Percentiles rank a stretch among this genome's conserved stretches.
Conservation (phyloP, 2,888 invertebrate species). For the Netelia inedita region DNA sequence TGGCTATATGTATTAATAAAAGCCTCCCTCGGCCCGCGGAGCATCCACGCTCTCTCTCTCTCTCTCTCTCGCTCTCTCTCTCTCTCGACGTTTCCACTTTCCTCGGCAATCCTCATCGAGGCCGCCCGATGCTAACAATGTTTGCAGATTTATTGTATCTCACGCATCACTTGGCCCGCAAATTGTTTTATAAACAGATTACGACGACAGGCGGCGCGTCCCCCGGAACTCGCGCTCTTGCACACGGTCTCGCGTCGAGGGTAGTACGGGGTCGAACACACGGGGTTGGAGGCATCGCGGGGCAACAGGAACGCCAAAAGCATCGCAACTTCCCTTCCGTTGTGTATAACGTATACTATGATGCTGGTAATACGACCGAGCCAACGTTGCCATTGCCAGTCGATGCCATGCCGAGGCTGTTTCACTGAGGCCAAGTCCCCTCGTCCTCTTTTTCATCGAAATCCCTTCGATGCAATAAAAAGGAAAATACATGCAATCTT, state of each 20-base stretch:
- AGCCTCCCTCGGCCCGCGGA: conserved; percentile 46
- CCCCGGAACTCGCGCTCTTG: conserved; percentile 85
- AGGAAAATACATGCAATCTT: conserved; percentile 70
- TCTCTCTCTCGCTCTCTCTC: conserved; percentile 23
- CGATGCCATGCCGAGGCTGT: conserved; percentile 61
- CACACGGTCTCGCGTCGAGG: conserved; percentile 48
- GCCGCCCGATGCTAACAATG: conserved; percentile 85
- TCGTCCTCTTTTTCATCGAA: conserved; percentile 65
- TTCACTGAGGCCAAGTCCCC: conserved; percentile 76
- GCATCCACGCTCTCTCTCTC: conserved; percentile 52
- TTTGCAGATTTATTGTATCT: conserved; percentile 85
- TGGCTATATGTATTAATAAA: conserved; percentile 21
- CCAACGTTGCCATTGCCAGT: conserved; percentile 51
- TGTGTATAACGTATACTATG: conserved; percentile 63
- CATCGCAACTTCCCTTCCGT: conserved; percentile 39
- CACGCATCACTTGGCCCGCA: conserved; percentile 91
- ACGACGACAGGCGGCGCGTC: conserved; percentile 87
- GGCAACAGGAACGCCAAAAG: conserved; percentile 45
- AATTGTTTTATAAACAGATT: conserved; percentile 94
- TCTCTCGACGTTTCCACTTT: conserved; percentile 73
- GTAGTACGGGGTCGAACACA: conserved; percentile 24
- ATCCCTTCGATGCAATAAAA: conserved; percentile 73
- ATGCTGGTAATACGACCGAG: conserved; percentile 63
- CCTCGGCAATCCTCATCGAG: conserved; percentile 84
- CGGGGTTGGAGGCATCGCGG: conserved; percentile 35